Percentiles rank a stretch among this genome's conserved stretches.
These are phyloP conservation scores for Cryptus viduatorius DNA, from an alignment of 2,888 invertebrate species.

Conservation along the genomic window DNA sequence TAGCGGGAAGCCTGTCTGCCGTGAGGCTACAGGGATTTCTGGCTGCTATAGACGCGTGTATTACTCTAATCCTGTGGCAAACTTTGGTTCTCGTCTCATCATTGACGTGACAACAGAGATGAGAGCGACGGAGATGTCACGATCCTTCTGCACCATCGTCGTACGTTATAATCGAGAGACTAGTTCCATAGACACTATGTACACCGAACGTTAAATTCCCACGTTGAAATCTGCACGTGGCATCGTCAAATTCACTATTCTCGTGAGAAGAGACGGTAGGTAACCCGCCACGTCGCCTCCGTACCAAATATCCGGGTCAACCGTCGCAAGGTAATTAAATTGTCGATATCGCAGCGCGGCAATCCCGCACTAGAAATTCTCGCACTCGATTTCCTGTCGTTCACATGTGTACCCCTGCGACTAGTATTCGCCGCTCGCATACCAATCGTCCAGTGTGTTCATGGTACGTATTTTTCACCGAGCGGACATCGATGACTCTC, in stretches of 20 bases:
- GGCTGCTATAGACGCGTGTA: background rate
- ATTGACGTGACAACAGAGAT: slow-evolving; percentile 45
- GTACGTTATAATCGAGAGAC: slow-evolving; percentile 9
- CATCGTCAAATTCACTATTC: background rate
- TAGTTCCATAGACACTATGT: background rate
- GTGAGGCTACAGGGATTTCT: slow-evolving; percentile 4
- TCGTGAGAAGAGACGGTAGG: slow-evolving; percentile 3
- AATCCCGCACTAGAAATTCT: slow-evolving; percentile 34
- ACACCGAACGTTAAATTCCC: background rate
- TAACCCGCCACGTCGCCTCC: background rate
- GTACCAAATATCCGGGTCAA: slow-evolving; percentile 68
- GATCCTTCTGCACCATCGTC: background rate
- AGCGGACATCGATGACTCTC: slow-evolving; percentile 43
- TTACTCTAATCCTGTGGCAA: slow-evolving; percentile 24
- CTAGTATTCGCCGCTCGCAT: background rate
- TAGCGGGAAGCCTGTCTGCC: slow-evolving; percentile 25
- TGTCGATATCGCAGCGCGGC: slow-evolving; percentile 65
- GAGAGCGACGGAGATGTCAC: slow-evolving; percentile 3
- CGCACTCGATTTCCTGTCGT: slow-evolving; percentile 46
- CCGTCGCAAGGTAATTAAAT: slow-evolving; percentile 71
- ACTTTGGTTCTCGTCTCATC: slow-evolving; percentile 48
- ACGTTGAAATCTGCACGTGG: slow-evolving; percentile 4
- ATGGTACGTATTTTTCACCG: slow-evolving; percentile 25
- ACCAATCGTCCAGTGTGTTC: background rate
- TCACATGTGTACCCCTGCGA: background rate